A percentile compares a stretch with the other conserved stretches of the same genome.
Evolutionary conservation across 2,113 vertebrate species (phyloP).

Genomic region (Ictalurus furcatus): DNA sequence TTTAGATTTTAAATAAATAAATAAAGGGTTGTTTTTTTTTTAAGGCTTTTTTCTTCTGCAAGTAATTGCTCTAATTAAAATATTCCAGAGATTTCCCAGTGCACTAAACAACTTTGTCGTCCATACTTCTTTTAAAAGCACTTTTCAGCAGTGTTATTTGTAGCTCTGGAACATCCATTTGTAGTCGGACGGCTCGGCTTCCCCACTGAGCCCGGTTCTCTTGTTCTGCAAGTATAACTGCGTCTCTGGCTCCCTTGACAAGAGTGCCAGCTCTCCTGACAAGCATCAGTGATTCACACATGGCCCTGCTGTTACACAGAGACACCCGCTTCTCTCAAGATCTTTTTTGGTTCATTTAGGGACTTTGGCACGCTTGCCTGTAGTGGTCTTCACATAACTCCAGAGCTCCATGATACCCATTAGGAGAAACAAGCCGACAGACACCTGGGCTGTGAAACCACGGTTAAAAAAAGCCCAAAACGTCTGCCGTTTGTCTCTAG

Average conservation of each 20-base stretch:
- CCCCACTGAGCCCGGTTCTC: conserved; percentile 44
- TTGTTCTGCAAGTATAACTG: conserved; percentile 48
- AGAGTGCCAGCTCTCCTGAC: conserved; percentile 45
- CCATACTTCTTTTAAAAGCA: conserved; percentile 18
- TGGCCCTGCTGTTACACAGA: conserved; percentile 46
- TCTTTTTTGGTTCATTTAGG: conserved; percentile 52
- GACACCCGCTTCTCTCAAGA: conserved; percentile 46
- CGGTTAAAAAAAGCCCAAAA: not conserved
- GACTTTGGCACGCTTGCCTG: conserved; percentile 34
- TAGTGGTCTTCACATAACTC: conserved; percentile 44
- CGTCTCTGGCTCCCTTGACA: conserved; percentile 54
- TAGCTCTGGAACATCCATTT: conserved; percentile 40
- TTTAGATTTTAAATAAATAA: not conserved
- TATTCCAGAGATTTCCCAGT: not conserved
- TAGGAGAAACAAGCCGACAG: conserved; percentile 45
- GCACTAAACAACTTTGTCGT: conserved; percentile 17
- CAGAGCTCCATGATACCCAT: conserved; percentile 48
- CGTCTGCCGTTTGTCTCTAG: conserved; percentile 25
- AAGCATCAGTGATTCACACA: conserved; percentile 56
- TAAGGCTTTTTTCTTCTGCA: not conserved
- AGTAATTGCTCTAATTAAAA: conserved; percentile 12
- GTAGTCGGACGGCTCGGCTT: conserved; percentile 40
- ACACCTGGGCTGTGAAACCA: conserved; percentile 17
- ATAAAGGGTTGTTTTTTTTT: too few species aligned
- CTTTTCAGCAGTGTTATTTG: conserved; percentile 29